phyloP scores from a whole-genome alignment of 2,113 vertebrate genomes.

The Formicarius rufipectus region DNA sequence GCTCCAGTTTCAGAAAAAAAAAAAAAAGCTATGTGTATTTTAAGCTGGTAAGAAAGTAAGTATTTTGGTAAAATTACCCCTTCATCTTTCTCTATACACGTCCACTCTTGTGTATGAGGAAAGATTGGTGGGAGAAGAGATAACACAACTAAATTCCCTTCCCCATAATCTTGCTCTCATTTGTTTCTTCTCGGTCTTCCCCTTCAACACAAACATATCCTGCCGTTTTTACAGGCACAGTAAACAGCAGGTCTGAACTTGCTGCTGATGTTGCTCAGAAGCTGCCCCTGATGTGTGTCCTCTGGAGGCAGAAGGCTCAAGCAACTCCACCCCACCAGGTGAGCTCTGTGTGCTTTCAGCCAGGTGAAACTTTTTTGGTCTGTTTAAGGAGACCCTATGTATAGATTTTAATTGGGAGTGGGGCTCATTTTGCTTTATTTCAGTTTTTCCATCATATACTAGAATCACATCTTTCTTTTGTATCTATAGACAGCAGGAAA shows the following conservation, averaged over 20 bases:
- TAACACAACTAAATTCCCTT: neutral
- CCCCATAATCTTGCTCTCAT: neutral
- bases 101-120: neutral
- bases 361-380: neutral
- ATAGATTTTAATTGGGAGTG: neutral
- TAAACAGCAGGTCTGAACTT: neutral
- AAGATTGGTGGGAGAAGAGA: neutral
- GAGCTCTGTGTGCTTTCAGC: neutral
- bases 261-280: neutral
- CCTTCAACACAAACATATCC: neutral
- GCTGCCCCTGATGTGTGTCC: neutral
- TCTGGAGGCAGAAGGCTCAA: neutral
- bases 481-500: neutral
- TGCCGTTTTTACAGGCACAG: neutral
- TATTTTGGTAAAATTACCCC: neutral
- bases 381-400: neutral
- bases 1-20: neutral
- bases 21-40: neutral
- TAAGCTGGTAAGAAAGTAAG: neutral
- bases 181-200: neutral
- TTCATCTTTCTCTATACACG: neutral
- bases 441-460: neutral
- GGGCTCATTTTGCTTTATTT: neutral
- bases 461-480: neutral
- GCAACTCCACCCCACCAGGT: neutral